Percentiles rank a stretch among this genome's conserved stretches.
These are phyloP conservation scores for Pterostichus niger DNA, from an alignment of 2,888 invertebrate species.

Conservation along the genomic window DNA sequence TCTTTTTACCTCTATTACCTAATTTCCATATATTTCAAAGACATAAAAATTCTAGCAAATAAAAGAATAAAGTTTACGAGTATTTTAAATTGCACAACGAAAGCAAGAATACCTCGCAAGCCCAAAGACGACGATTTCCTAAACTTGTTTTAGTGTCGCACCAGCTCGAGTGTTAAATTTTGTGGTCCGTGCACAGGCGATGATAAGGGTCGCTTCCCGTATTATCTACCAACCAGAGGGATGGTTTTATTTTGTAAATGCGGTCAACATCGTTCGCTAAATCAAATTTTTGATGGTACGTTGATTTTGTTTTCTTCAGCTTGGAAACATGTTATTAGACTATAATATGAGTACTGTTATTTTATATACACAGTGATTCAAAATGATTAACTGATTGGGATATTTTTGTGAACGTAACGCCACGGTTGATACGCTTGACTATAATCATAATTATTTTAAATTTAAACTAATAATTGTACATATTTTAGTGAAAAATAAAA, in stretches of 20 bases:
- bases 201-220: constrained; percentile 13
- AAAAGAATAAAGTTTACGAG: constrained; percentile 33
- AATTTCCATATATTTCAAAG: too few relatives aligned
- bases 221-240: background rate
- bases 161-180: constrained; percentile 41
- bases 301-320: background rate
- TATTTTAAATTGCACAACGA: constrained; percentile 16
- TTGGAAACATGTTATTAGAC: too few relatives aligned
- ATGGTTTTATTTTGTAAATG: too few relatives aligned
- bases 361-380: too few relatives aligned
- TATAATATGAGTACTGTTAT: too few relatives aligned
- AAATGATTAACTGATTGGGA: too few relatives aligned
- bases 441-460: too few relatives aligned
- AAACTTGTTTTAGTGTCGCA: constrained; percentile 42
- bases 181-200: constrained; percentile 26
- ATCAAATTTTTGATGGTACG: background rate
- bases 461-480: too few relatives aligned
- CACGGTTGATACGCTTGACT: too few relatives aligned
- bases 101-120: background rate
- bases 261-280: background rate
- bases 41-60: constrained; percentile 7
- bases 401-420: too few relatives aligned
- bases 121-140: constrained; percentile 26
- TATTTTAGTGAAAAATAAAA: too few relatives aligned
- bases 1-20: too few relatives aligned